Conservation (phyloP, 2,888 invertebrate species). For the Mechanitis mazaeus region DNA sequence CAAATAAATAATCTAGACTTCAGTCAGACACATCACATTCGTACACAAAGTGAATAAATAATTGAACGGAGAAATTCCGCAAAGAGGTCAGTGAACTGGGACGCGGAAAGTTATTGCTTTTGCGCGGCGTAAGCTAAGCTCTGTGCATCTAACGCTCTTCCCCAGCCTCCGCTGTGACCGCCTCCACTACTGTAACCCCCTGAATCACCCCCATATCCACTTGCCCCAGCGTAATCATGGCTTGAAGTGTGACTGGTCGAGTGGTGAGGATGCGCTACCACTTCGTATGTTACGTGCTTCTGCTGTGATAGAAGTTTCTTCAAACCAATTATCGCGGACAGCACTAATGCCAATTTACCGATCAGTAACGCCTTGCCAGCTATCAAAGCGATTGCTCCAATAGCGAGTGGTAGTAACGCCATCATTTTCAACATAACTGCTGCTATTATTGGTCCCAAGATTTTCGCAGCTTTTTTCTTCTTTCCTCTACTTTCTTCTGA, state of each 20-base stretch:
- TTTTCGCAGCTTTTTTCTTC: slow-evolving; percentile 88
- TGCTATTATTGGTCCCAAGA: slow-evolving; percentile 85
- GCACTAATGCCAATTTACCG: slow-evolving; percentile 89
- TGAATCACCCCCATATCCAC: slow-evolving; percentile 80
- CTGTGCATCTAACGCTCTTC: slow-evolving; percentile 85
- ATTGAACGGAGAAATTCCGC: slow-evolving; percentile 46
- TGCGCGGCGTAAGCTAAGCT: slow-evolving; percentile 88
- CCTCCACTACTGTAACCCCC: slow-evolving; percentile 73
- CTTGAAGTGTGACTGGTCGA: slow-evolving; percentile 81
- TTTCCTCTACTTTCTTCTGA: slow-evolving; percentile 85
- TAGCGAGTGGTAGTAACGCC: slow-evolving; percentile 84
- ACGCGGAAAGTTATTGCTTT: slow-evolving; percentile 61
- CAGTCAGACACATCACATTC: slow-evolving; percentile 51
- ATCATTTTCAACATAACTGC: slow-evolving; percentile 87
- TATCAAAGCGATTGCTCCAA: slow-evolving; percentile 89
- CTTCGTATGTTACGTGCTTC: slow-evolving; percentile 92
- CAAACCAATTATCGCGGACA: slow-evolving; percentile 88
- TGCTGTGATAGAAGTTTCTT: slow-evolving; percentile 88
- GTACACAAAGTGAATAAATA: slow-evolving; percentile 47
- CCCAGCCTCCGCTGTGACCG: slow-evolving; percentile 78
- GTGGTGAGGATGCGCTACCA: slow-evolving; percentile 90
- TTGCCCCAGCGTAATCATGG: slow-evolving; percentile 80
- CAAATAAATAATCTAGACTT: slow-evolving; percentile 35
- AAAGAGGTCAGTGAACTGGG: slow-evolving; percentile 59
- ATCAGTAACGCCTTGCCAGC: slow-evolving; percentile 90